phyloP scores from a whole-genome alignment of 2,888 invertebrate genomes.

The Tryphoninae sp. region DNA sequence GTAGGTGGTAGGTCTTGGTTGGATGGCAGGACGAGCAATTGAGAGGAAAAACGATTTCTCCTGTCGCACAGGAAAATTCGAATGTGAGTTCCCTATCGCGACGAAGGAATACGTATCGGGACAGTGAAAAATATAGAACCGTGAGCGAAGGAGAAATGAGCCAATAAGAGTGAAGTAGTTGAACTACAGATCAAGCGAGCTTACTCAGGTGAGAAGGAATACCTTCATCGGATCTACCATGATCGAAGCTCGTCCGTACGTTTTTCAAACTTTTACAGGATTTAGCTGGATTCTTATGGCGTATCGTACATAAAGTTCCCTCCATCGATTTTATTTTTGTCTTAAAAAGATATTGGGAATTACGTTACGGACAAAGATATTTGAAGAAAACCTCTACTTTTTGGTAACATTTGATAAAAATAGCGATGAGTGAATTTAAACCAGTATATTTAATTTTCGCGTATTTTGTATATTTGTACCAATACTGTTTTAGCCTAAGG shows the following conservation, averaged over 20 bases:
- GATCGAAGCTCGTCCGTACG: conserved; percentile 30
- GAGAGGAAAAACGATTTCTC: conserved; percentile 58
- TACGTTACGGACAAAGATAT: too few species aligned
- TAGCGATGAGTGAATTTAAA: too few species aligned
- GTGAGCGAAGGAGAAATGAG: conserved; percentile 17
- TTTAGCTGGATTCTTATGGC: not conserved
- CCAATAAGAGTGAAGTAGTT: conserved; percentile 38
- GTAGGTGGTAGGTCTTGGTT: conserved; percentile 16
- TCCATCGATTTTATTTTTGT: too few species aligned
- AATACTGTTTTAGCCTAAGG: too few species aligned
- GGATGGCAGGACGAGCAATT: conserved; percentile 46
- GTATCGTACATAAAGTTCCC: not conserved
- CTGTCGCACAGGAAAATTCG: conserved; percentile 21
- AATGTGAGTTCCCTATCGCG: not conserved
- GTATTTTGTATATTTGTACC: too few species aligned
- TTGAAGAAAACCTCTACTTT: too few species aligned
- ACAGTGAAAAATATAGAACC: conserved; percentile 1
- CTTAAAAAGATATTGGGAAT: too few species aligned
- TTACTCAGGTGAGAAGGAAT: conserved; percentile 34
- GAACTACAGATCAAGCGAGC: conserved; percentile 45
- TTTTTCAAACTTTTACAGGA: not conserved
- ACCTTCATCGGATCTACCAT: conserved; percentile 36
- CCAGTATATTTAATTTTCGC: too few species aligned
- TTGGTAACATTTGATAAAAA: too few species aligned
- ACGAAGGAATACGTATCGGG: not conserved